Evolutionary conservation across 1,140 invertebrate species (phyloP), one percentile per base, ranked within the genome.

Genomic region (Neodiprion virginianus): DNA sequence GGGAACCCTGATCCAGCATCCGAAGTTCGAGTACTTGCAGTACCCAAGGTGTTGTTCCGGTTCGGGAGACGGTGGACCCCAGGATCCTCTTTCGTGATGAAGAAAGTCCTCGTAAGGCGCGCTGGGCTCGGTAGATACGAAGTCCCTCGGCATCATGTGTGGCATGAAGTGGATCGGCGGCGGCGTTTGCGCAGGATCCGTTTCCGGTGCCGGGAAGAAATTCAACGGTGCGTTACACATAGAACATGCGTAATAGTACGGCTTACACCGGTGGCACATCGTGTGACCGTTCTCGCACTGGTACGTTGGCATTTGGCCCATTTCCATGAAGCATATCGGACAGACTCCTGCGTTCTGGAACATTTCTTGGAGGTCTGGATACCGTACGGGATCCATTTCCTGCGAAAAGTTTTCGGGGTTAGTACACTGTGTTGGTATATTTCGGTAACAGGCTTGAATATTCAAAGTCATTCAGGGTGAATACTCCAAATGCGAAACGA

Each of bases 241-340:
- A 21, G 84, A 84, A 73, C 86, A 87, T 7, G 69, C 17, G 74
- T 79, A 80, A 69, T 86, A 86, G 72, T 84, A 84, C 4, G 84
- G 84, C 68, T 84, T 86, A 74, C 86, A 87, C 10, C 85, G 84
- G 47, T 83, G 74, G 72, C 86, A 86, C 7, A 87, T 75, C 10
- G 75, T 77, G 70, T 86, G 86, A 1, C 75, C 69, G 61, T 86
- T 83, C 1, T 5, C 7, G 71, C 85, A 87, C 4, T 77, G 73
- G 73, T 80, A 85, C 73, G 78, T 84, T 10, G 79, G 75, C 12
- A 74, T 74, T 8, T 75, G 50, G 14, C 76, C 81, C 80, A 84
- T 87, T 66, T 81, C 80, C 79, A 79, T 78, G 69, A 85, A 73
- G 69, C 85, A 87, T 61, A 86, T 80, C n/a, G 85, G 83, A 71